Evolutionary conservation across 2,888 invertebrate genomes (phyloP), one percentile per base, ranked within the genome.

Genomic region (Malachius bipustulatus): DNA sequence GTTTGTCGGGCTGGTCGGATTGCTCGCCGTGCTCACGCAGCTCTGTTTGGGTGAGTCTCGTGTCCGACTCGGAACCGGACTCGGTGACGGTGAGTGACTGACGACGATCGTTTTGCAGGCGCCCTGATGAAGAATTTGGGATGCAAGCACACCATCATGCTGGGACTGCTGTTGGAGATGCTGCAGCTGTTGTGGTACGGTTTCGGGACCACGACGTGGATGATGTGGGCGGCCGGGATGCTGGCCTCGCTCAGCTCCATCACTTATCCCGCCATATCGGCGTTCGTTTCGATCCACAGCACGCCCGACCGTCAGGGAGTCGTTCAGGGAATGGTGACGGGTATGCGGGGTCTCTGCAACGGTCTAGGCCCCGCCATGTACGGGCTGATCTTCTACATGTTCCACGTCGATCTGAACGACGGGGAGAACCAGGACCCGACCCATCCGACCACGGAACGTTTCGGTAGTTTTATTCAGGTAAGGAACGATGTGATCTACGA

Each of bases 171-270:
- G 44, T 93, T 96, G 66, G 97, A 98, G 69, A 85, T 93, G 77
- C 70, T 94, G 50, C 97, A 98, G 63, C 71, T 98, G 44, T 80
- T 94, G 69, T 94, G 93, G 87, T 96, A 91, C 60, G 96, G 96
- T 26, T 90, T 96, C 56, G 93, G 94, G 37, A 90, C 90, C 50
- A 83, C 90, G 54, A 84, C 82, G 44, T 96, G 94, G 94, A 93
- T 98, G 85, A 96, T 98, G 91, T 98, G 98, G 98, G 84, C 88
- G 26, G 97, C 97, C 6, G 98, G 98, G 35, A 77, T 93, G 47
- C 69, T 98, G 47, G 97, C 97, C 24, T 90, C 96, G 9, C 75
- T 97, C 49, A 93, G 91, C 42, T 91, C 91, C 47, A 82, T 98
- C 50, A 96, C 96, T 3, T 98, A 99, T 69, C 98, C 98, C 19